A percentile compares a stretch with the other conserved stretches of the same genome.
These are phyloP conservation scores for Nyctibius grandis DNA, from an alignment of 2,797 vertebrate genomes.

Conservation along the genomic window DNA sequence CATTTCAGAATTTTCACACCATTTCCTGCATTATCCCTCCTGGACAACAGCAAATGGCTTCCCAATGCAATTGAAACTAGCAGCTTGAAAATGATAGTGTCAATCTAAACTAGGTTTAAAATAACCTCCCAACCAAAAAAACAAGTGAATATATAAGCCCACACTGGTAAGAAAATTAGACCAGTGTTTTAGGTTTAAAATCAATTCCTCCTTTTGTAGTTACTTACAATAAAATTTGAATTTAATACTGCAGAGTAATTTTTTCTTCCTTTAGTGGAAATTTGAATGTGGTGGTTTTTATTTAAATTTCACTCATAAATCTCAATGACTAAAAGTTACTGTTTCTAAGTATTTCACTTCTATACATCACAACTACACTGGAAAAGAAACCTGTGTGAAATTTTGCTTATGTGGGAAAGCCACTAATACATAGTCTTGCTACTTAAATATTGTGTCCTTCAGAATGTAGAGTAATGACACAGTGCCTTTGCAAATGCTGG, in stretches of 20 bases:
- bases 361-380: background rate
- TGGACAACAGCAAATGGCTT: background rate
- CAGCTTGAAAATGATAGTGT: constrained; percentile 22
- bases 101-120: background rate
- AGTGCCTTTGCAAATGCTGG: background rate
- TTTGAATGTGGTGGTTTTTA: background rate
- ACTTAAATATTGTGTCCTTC: background rate
- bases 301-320: background rate
- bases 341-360: background rate
- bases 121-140: background rate
- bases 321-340: background rate
- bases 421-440: background rate
- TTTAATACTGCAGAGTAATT: background rate
- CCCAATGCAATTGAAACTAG: constrained; percentile 17
- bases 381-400: background rate
- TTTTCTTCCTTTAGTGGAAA: background rate
- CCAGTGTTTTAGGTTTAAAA: background rate
- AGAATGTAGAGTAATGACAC: background rate
- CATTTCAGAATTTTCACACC: constrained; percentile 31
- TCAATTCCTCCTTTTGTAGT: background rate
- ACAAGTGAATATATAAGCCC: background rate
- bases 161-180: background rate
- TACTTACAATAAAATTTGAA: background rate
- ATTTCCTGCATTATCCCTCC: constrained; percentile 46
- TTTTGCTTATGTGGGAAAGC: background rate